Conservation (phyloP, 2,888 invertebrate species). For the Cloeon dipterum region DNA sequence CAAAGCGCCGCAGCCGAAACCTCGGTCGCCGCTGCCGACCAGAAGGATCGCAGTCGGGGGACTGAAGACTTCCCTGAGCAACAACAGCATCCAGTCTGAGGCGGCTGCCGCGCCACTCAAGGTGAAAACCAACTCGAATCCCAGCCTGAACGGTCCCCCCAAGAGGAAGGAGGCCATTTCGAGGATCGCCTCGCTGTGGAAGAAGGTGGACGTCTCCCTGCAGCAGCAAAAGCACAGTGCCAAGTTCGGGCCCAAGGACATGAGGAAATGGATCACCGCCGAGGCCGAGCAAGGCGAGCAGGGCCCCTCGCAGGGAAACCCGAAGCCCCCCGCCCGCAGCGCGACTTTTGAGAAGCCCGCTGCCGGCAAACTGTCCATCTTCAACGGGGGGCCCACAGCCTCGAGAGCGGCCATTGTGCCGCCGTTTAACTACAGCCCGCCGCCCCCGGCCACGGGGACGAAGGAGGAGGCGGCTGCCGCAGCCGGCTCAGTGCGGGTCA, state of each 20-base stretch:
- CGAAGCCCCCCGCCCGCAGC: slow-evolving; percentile 11
- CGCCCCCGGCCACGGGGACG: slow-evolving; percentile 7
- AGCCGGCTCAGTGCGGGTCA: slow-evolving; percentile 15
- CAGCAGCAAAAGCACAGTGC: slow-evolving; percentile 25
- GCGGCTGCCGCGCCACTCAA: slow-evolving; percentile 11
- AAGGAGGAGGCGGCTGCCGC: slow-evolving; percentile 13
- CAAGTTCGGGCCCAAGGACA: slow-evolving; percentile 33
- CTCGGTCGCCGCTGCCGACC: neutral
- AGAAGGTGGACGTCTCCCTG: slow-evolving; percentile 45
- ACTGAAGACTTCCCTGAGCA: slow-evolving; percentile 11
- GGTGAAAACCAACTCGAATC: slow-evolving; percentile 2
- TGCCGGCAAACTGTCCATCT: neutral
- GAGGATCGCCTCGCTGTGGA: slow-evolving; percentile 61
- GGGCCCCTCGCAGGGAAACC: slow-evolving; percentile 5
- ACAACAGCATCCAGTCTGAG: slow-evolving; percentile 11
- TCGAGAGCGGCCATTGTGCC: slow-evolving; percentile 23
- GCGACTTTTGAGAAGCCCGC: slow-evolving; percentile 17
- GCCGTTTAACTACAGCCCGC: slow-evolving; percentile 24
- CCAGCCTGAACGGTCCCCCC: slow-evolving; percentile 3
- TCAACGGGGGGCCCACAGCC: slow-evolving; percentile 7
- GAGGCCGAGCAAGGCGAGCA: slow-evolving; percentile 5
- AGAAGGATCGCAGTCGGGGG: slow-evolving; percentile 11
- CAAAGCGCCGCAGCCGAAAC: slow-evolving; percentile 7
- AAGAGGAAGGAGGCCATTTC: slow-evolving; percentile 38
- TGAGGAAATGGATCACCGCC: slow-evolving; percentile 31